Evolutionary conservation across 92 coral and sea anemone species (phyloP).

Genomic region (Porites divaricata): DNA sequence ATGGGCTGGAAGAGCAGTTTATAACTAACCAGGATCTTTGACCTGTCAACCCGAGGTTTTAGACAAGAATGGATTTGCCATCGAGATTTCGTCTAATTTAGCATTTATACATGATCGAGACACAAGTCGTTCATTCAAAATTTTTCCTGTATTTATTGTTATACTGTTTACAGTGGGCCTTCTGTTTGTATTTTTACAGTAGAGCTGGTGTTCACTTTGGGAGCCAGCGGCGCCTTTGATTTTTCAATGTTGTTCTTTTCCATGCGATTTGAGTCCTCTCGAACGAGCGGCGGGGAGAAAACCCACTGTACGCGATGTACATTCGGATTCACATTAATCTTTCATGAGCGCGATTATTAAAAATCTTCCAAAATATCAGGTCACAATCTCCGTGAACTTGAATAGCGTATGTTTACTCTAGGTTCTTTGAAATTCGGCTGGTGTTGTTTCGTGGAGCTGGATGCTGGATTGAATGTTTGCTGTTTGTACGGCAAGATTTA

Average conservation of each 20-base stretch:
- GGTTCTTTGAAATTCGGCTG: conserved; percentile 30
- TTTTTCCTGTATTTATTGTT: conserved; percentile 71
- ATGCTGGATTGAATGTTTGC: conserved; percentile 24
- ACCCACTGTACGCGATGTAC: conserved; percentile 57
- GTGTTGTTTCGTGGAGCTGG: conserved; percentile 29
- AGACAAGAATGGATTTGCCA: conserved; percentile 33
- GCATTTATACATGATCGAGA: conserved; percentile 50
- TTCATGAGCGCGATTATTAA: conserved; percentile 87
- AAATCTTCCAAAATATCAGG: conserved; percentile 81
- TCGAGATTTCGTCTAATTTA: conserved; percentile 41
- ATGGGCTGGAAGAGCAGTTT: conserved; percentile 58
- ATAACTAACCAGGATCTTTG: conserved; percentile 50
- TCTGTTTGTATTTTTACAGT: conserved; percentile 51
- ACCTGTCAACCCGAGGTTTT: conserved; percentile 37
- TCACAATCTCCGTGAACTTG: conserved; percentile 68
- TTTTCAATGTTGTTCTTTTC: conserved; percentile 54
- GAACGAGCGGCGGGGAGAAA: conserved; percentile 47
- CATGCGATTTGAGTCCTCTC: conserved; percentile 47
- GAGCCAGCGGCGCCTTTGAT: conserved; percentile 42
- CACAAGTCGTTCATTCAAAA: conserved; percentile 47
- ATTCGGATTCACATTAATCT: conserved; percentile 74
- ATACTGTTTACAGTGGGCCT: conserved; percentile 59
- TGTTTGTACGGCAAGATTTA: conserved; percentile 23
- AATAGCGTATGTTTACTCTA: conserved; percentile 67
- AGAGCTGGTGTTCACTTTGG: conserved; percentile 33